Percentiles rank a stretch among this genome's conserved stretches.
Conservation (phyloP, 1,140 invertebrate genomes). For the Thrips palmi region DNA sequence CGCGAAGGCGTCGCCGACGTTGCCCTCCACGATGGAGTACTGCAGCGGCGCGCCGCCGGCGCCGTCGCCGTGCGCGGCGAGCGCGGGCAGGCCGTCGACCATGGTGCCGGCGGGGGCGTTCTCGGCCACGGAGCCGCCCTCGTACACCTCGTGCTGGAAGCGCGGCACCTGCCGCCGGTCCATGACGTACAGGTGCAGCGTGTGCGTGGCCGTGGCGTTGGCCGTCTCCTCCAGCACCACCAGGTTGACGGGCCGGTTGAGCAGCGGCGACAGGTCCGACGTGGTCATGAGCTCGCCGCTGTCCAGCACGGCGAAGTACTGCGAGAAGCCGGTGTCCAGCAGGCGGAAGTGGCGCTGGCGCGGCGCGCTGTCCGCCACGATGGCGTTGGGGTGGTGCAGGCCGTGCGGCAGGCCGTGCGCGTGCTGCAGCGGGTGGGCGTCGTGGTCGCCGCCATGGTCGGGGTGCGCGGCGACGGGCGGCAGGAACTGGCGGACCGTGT, state of each 20-base stretch:
- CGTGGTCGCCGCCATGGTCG: no score
- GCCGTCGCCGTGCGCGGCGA: slow-evolving; percentile 30
- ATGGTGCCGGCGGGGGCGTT: slow-evolving; percentile 48
- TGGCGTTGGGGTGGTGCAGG: no score
- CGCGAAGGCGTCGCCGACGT: slow-evolving; percentile 46
- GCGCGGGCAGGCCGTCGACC: slow-evolving; percentile 43
- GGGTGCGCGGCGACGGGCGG: no score
- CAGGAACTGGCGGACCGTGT: no score
- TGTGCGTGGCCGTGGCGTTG: slow-evolving; percentile 58
- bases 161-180: slow-evolving; percentile 59
- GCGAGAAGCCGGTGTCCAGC: slow-evolving; percentile 54
- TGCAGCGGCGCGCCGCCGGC: slow-evolving; percentile 36
- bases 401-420: no score
- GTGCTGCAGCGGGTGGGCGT: slow-evolving; percentile 68
- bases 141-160: slow-evolving; percentile 48
- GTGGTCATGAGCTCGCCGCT: slow-evolving; percentile 82
- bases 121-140: slow-evolving; percentile 42
- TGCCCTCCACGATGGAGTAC: slow-evolving; percentile 58
- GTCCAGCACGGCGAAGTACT: slow-evolving; percentile 71
- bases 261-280: slow-evolving; percentile 56
- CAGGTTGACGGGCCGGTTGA: slow-evolving; percentile 58
- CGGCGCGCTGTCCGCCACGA: slow-evolving; percentile 26
- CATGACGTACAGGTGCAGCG: slow-evolving; percentile 61
- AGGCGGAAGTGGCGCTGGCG: slow-evolving; percentile 40
- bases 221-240: slow-evolving; percentile 60